Conservation (phyloP, 2,797 vertebrate genomes). For the Falco columbarius region DNA sequence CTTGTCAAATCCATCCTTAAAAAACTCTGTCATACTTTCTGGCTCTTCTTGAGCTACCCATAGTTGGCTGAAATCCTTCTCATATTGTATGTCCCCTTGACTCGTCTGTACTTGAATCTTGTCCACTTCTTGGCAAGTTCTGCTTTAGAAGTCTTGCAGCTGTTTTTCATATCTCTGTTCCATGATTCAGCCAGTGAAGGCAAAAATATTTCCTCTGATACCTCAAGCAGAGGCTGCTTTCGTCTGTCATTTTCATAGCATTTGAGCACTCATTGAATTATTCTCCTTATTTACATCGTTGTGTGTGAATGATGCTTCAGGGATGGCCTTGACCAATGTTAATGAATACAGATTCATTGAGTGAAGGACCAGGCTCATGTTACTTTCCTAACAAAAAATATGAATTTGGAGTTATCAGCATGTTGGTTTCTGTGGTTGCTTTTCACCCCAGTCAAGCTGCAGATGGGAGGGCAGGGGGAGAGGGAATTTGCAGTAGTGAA, state of each 20-base stretch:
- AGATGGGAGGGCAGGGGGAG: background rate
- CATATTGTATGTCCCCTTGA: background rate
- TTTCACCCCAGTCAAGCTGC: background rate
- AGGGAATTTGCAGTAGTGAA: background rate
- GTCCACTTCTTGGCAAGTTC: slow-evolving; percentile 44
- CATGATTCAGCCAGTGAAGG: background rate
- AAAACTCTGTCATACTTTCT: slow-evolving; percentile 18
- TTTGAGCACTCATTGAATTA: slow-evolving; percentile 13
- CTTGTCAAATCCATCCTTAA: slow-evolving; percentile 55
- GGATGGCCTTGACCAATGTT: background rate
- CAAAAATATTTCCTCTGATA: slow-evolving; percentile 34
- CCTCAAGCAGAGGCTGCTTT: background rate
- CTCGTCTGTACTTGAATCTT: slow-evolving; percentile 40
- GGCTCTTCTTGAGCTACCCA: background rate
- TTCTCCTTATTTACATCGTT: background rate
- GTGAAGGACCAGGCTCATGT: background rate
- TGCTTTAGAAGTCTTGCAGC: slow-evolving; percentile 1
- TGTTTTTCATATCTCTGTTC: background rate
- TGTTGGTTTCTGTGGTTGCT: background rate
- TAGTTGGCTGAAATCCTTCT: slow-evolving; percentile 21
- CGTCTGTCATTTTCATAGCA: background rate
- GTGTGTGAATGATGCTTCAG: background rate
- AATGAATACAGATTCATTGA: background rate
- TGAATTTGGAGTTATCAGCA: background rate
- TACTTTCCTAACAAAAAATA: background rate